Evolutionary conservation across 2,113 vertebrate species (phyloP).

Genomic region (Tachuris rubrigastra): DNA sequence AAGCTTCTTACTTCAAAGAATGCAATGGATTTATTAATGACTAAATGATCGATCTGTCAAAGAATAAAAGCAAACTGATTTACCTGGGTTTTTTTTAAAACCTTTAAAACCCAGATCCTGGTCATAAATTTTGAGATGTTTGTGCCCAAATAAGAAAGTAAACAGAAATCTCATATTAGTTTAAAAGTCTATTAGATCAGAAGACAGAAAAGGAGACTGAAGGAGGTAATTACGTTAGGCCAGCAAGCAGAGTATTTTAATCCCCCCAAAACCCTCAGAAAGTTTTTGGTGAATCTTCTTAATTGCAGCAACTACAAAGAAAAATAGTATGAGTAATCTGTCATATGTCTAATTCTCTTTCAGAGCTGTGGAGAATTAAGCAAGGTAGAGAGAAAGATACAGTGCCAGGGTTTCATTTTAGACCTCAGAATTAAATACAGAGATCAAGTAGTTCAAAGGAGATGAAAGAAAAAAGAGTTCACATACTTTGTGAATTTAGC

Average conservation of each 20-base stretch:
- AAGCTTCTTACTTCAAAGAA: neutral
- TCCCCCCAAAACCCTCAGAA: neutral
- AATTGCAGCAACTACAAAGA: conserved; percentile 56
- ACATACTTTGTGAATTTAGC: neutral
- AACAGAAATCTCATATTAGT: neutral
- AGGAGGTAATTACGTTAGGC: neutral
- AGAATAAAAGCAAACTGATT: neutral
- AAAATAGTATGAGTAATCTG: conserved; percentile 41
- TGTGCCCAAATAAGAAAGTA: neutral
- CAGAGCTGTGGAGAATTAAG: conserved; percentile 33
- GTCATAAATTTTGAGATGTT: neutral
- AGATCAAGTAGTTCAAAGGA: conserved; percentile 48
- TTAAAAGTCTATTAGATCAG: neutral
- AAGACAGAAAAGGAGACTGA: neutral
- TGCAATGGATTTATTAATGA: neutral
- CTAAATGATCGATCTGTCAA: neutral
- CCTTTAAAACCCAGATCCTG: neutral
- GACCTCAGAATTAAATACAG: conserved; percentile 46
- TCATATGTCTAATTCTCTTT: conserved; percentile 25
- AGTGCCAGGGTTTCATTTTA: neutral
- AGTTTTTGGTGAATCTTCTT: conserved; percentile 17
- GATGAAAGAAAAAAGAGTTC: neutral
- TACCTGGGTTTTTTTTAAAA: neutral
- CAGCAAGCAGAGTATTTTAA: conserved; percentile 1
- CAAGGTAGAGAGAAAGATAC: conserved; percentile 9